Conservation (phyloP, 1,140 invertebrate species). For the Drosophila leontia region DNA sequence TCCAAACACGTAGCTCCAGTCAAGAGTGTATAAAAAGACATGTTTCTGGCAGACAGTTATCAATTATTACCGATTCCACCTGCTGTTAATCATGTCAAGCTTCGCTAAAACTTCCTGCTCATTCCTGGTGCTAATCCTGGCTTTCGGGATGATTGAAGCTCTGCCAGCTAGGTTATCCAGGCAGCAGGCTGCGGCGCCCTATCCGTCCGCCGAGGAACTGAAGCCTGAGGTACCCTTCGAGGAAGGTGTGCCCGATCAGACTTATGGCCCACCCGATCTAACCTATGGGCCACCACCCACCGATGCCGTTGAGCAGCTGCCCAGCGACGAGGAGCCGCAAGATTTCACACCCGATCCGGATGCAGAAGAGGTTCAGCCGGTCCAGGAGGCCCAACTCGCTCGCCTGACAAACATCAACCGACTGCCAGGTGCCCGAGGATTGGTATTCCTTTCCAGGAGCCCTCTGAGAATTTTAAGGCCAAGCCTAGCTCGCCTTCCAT, state of each 20-base stretch:
- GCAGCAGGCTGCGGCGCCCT: slow-evolving; percentile 33
- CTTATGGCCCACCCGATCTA: slow-evolving; percentile 52
- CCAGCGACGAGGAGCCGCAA: slow-evolving; percentile 45
- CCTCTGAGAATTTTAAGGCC: slow-evolving; percentile 20
- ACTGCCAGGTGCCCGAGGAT: neutral
- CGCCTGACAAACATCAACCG: slow-evolving; percentile 12
- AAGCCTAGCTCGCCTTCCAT: slow-evolving; percentile 3
- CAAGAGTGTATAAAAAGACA: slow-evolving; percentile 37
- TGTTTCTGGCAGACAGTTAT: slow-evolving; percentile 11
- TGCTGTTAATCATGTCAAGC: slow-evolving; percentile 19
- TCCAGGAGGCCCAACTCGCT: slow-evolving; percentile 7
- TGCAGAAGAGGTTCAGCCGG: slow-evolving; percentile 48
- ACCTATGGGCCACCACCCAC: slow-evolving; percentile 62
- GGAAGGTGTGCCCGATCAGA: slow-evolving; percentile 54
- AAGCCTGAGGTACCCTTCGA: slow-evolving; percentile 54
- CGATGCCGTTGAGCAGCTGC: slow-evolving; percentile 47
- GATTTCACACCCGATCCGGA: slow-evolving; percentile 51
- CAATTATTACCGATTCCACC: slow-evolving; percentile 27
- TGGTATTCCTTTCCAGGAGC: slow-evolving; percentile 15
- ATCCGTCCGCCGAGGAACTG: slow-evolving; percentile 51
- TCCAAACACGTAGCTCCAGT: slow-evolving; percentile 30
- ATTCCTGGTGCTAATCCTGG: slow-evolving; percentile 22
- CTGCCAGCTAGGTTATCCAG: slow-evolving; percentile 13
- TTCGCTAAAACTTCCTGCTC: slow-evolving; percentile 10
- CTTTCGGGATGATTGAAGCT: slow-evolving; percentile 13